Percentiles rank a stretch among this genome's conserved stretches.
phyloP scores from a whole-genome alignment of 2,113 vertebrate species.

The Climacteris rufus region DNA sequence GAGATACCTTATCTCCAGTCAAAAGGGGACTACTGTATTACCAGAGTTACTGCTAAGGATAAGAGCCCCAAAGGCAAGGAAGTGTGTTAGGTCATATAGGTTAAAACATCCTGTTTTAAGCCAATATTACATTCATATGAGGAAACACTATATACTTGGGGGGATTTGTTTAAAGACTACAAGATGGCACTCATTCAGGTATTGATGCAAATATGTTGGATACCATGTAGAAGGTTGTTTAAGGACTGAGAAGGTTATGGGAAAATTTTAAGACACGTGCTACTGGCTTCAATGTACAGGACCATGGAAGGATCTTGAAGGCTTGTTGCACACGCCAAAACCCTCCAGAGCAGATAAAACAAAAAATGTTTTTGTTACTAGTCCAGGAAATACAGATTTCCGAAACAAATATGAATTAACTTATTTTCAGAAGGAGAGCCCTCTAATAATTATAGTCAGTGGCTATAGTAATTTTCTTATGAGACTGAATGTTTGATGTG shows the following conservation, averaged over 20 bases:
- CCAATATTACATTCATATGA: not conserved
- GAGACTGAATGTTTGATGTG: not conserved
- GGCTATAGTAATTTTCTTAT: not conserved
- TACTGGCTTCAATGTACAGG: not conserved
- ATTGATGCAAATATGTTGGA: not conserved
- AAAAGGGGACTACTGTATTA: not conserved
- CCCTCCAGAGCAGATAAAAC: not conserved
- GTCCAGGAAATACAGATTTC: not conserved
- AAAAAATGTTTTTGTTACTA: not conserved
- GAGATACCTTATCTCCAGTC: not conserved
- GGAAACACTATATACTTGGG: not conserved
- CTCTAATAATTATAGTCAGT: not conserved
- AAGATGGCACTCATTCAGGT: not conserved
- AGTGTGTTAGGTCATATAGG: not conserved
- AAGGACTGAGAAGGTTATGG: not conserved
- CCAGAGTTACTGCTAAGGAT: not conserved
- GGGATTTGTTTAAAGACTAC: not conserved
- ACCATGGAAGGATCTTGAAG: not conserved
- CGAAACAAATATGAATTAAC: not conserved
- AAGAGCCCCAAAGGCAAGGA: not conserved
- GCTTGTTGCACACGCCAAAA: not conserved
- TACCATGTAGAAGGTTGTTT: not conserved
- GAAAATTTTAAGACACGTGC: not conserved
- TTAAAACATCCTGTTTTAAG: not conserved
- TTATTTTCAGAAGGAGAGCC: not conserved